Evolutionary conservation across 1,140 invertebrate species (phyloP).

Genomic region (Drosophila yakuba): DNA sequence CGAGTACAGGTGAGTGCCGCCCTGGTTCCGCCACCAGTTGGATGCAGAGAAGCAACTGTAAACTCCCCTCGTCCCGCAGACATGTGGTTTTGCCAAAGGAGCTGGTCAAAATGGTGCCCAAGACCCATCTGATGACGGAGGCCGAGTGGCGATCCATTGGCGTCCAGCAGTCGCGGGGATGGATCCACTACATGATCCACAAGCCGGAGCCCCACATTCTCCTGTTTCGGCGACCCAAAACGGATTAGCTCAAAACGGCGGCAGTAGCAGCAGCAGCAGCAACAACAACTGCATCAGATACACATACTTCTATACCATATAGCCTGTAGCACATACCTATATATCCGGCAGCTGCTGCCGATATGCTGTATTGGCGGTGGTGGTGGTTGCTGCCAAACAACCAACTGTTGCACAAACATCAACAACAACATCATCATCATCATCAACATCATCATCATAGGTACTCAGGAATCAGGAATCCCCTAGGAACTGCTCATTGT

Average conservation of each 20-base stretch:
- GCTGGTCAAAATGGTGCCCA: constrained; percentile 94
- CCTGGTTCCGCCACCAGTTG: too few species aligned
- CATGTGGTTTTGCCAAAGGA: constrained; percentile 97
- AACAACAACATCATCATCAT: constrained; percentile 3
- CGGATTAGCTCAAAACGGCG: constrained; percentile 43
- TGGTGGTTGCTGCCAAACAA: constrained; percentile 39
- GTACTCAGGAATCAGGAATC: constrained; percentile 1
- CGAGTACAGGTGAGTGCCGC: constrained; percentile 90
- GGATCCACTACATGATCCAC: constrained; percentile 99
- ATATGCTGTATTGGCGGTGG: constrained; percentile 8
- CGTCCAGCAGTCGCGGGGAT: constrained; percentile 97
- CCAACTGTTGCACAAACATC: constrained; percentile 49
- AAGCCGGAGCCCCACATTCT: constrained; percentile 91
- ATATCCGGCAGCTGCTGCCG: constrained; percentile 51
- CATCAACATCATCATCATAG: constrained; percentile 3
- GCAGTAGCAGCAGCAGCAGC: not conserved
- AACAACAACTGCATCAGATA: constrained; percentile 23
- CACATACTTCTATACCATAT: constrained; percentile 11
- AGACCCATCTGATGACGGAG: constrained; percentile 97
- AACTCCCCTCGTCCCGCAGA: constrained; percentile 85
- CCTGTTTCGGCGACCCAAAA: constrained; percentile 86
- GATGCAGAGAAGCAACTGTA: constrained; percentile 22
- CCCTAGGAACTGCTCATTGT: not conserved
- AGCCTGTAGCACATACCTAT: constrained; percentile 20
- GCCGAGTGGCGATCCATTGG: constrained; percentile 97